Conservation (phyloP, 2,888 invertebrate genomes). For the Epirrita christyi region DNA sequence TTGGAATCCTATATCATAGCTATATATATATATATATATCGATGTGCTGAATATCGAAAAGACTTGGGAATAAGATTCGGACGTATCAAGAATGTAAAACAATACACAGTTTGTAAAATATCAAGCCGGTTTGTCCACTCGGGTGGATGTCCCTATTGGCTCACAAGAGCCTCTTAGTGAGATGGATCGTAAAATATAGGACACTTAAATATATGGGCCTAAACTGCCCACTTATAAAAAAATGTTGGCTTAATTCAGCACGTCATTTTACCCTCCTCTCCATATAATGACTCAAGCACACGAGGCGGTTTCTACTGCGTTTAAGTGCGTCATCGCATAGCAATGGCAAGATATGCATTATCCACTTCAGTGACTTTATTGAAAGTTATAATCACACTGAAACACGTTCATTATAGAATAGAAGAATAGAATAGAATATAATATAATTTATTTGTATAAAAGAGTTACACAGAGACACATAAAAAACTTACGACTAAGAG, state of each 20-base stretch:
- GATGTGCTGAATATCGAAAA: neutral
- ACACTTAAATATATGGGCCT: constrained; percentile 77
- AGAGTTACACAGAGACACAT: no score
- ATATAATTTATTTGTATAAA: no score
- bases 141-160: constrained; percentile 63
- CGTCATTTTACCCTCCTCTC: constrained; percentile 63
- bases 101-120: constrained; percentile 12
- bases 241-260: constrained; percentile 81
- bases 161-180: constrained; percentile 68
- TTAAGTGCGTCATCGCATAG: no score
- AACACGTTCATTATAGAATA: no score
- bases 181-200: constrained; percentile 81
- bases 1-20: neutral
- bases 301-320: neutral
- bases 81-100: neutral
- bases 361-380: no score
- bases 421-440: no score
- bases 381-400: no score
- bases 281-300: constrained; percentile 50
- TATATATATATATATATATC: neutral
- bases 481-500: no score
- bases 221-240: constrained; percentile 82
- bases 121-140: constrained; percentile 68
- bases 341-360: no score
- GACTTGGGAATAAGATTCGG: no score